A percentile compares a stretch with the other conserved stretches of the same genome.
Evolutionary conservation across 2,888 invertebrate species (phyloP).

Genomic region (Philopedon plagiatum): DNA sequence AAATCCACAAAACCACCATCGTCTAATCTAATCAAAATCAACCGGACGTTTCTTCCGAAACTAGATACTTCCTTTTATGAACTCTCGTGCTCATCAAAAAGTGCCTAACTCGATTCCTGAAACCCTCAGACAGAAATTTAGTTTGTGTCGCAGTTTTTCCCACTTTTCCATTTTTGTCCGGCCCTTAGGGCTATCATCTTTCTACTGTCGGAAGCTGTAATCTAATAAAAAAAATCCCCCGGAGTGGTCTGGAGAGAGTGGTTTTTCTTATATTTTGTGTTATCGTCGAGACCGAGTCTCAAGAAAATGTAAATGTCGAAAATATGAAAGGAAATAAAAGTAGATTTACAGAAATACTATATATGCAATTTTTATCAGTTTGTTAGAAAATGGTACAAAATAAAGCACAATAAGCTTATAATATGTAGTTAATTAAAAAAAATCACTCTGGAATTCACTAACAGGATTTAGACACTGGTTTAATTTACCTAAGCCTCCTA

Average conservation of each 20-base stretch:
- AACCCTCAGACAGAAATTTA: constrained; percentile 17
- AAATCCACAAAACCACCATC: neutral
- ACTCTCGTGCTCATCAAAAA: constrained; percentile 10
- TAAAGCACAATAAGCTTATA: too few species aligned
- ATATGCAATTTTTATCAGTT: too few species aligned
- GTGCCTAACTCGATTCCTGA: constrained; percentile 7
- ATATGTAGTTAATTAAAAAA: too few species aligned
- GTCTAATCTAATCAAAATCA: neutral
- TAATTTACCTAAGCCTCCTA: too few species aligned
- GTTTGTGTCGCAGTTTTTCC: constrained; percentile 8
- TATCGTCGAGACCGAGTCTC: neutral
- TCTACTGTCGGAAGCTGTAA: neutral
- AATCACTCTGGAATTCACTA: too few species aligned
- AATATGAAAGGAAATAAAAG: neutral
- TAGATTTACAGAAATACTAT: too few species aligned
- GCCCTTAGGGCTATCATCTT: constrained; percentile 5
- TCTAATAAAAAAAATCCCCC: constrained; percentile 7
- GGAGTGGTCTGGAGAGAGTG: neutral
- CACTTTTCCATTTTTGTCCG: constrained; percentile 6
- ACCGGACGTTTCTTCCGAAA: neutral
- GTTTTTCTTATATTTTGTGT: constrained; percentile 5
- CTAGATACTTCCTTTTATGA: neutral
- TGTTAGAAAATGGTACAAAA: too few species aligned
- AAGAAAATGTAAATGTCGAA: neutral
- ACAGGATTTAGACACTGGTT: too few species aligned